phyloP scores from a whole-genome alignment of 1,140 invertebrate genomes.

The Acyrthosiphon pisum region DNA sequence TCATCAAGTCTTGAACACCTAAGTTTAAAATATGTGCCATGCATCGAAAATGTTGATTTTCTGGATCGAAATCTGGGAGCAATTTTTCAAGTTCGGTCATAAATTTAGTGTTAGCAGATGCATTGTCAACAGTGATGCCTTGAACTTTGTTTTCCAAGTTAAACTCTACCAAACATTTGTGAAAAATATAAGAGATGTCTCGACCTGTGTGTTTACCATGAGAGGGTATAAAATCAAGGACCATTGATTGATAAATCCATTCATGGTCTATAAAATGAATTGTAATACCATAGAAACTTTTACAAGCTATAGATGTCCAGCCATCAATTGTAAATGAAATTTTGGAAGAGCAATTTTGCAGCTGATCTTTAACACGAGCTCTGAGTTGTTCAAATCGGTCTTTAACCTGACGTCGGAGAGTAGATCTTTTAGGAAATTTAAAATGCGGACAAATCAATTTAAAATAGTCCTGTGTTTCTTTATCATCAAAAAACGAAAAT shows the following conservation, averaged over 20 bases:
- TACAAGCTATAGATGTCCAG: conserved; percentile 23
- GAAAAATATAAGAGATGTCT: too few relatives aligned
- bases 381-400: too few relatives aligned
- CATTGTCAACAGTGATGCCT: conserved; percentile 58
- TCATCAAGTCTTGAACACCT: conserved; percentile 60
- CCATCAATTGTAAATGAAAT: conserved; percentile 31
- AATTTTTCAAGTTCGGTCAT: conserved; percentile 55
- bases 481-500: too few relatives aligned
- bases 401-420: too few relatives aligned
- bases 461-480: too few relatives aligned
- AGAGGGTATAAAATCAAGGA: conserved; percentile 24
- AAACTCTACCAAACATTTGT: too few relatives aligned
- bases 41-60: conserved; percentile 60
- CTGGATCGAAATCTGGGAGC: conserved; percentile 57
- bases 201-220: neutral
- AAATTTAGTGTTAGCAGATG: conserved; percentile 58
- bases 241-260: conserved; percentile 16
- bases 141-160: neutral
- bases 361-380: too few relatives aligned
- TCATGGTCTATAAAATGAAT: conserved; percentile 5
- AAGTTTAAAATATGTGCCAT: conserved; percentile 60
- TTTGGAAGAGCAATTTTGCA: neutral
- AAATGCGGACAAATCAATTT: too few relatives aligned
- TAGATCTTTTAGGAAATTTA: too few relatives aligned
- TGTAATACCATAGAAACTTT: neutral